Conservation (phyloP, 2,113 vertebrate genomes). For the Rhinoptilus africanus region DNA sequence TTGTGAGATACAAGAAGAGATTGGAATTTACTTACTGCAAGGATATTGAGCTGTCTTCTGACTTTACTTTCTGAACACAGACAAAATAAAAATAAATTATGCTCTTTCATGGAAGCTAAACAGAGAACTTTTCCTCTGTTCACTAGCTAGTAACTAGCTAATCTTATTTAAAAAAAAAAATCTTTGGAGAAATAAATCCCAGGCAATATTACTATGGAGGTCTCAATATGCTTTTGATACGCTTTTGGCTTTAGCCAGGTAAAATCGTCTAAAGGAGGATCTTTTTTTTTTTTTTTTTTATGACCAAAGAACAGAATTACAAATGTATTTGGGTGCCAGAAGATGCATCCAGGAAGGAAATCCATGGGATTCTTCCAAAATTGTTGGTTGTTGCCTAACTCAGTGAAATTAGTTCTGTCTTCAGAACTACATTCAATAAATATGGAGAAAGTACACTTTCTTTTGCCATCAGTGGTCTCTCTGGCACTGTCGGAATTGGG, state of each 20-base stretch:
- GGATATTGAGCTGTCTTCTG: not conserved
- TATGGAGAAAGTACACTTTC: not conserved
- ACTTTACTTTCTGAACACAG: not conserved
- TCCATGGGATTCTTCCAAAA: not conserved
- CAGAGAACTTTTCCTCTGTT: not conserved
- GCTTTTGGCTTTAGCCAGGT: not conserved
- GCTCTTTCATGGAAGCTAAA: not conserved
- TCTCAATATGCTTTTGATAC: not conserved
- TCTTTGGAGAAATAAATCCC: not conserved
- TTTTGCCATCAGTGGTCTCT: not conserved
- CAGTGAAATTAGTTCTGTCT: not conserved
- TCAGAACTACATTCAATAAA: not conserved
- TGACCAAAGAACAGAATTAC: rapidly evolving
- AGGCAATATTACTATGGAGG: not conserved
- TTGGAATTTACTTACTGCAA: not conserved
- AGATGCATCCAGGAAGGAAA: not conserved
- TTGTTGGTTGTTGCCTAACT: not conserved
- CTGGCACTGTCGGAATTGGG: not conserved
- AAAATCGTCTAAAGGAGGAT: not conserved
- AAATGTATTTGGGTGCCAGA: not conserved
- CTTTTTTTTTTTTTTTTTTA: not conserved
- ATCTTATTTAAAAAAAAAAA: not conserved
- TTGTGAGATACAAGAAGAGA: not conserved
- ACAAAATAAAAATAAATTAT: not conserved
- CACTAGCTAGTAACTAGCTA: not conserved